Percentiles rank a stretch among this genome's conserved stretches.
These are phyloP conservation scores for Ceyx erithaca DNA, from an alignment of 2,797 vertebrate species.

Conservation along the genomic window DNA sequence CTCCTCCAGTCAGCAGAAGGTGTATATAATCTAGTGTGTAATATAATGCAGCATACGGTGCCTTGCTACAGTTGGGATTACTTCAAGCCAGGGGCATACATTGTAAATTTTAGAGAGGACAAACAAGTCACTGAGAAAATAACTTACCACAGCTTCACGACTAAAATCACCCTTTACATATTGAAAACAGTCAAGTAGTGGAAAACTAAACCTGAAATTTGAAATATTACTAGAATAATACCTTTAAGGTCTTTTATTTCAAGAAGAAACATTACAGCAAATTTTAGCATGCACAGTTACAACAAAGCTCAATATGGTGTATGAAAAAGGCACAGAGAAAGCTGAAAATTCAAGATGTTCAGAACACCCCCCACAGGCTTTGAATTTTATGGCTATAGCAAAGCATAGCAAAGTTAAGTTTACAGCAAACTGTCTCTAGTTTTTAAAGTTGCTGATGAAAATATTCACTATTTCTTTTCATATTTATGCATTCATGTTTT, in stretches of 20 bases:
- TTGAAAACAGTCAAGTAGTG: neutral
- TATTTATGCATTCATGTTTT: neutral
- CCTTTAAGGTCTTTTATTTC: neutral
- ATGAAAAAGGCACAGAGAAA: neutral
- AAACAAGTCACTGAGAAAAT: neutral
- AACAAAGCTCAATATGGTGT: neutral
- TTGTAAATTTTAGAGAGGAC: neutral
- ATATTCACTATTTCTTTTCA: neutral
- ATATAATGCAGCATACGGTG: neutral
- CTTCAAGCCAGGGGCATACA: neutral
- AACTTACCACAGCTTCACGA: neutral
- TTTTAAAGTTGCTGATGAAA: neutral
- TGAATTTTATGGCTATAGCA: neutral
- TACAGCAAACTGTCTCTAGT: neutral
- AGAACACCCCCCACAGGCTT: neutral
- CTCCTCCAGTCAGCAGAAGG: neutral
- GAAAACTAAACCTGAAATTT: neutral
- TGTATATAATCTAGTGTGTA: neutral
- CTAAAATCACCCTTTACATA: neutral
- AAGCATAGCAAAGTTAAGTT: neutral
- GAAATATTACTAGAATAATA: neutral
- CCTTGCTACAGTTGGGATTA: neutral
- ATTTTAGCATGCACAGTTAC: neutral
- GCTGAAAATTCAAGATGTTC: neutral
- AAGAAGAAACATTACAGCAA: neutral